A percentile compares a stretch with the other conserved stretches of the same genome.
Conservation (phyloP, 1,140 invertebrate genomes). For the Himalopsyche phryganea region DNA sequence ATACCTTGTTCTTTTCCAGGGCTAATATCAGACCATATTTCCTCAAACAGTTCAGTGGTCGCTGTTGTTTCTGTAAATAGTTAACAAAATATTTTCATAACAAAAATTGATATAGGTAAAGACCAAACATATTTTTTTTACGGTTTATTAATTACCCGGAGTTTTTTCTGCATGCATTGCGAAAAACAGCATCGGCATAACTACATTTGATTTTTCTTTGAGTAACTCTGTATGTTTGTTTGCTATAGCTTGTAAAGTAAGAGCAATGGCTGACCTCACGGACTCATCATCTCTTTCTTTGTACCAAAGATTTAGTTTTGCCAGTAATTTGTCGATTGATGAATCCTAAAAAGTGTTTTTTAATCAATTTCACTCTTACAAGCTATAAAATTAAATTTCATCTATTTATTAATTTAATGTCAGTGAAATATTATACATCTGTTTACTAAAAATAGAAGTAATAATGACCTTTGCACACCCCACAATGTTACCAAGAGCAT, state of each 20-base stretch:
- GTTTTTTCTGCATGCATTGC: constrained; percentile 81
- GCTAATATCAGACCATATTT: constrained; percentile 85
- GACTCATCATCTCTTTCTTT: constrained; percentile 65
- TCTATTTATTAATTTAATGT: not conserved
- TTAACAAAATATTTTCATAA: not conserved
- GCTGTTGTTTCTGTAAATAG: constrained; percentile 53
- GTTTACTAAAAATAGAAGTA: too few relatives aligned
- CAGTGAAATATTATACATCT: not conserved
- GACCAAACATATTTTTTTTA: constrained; percentile 8
- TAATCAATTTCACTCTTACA: not conserved
- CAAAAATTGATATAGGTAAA: constrained; percentile 2
- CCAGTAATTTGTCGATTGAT: constrained; percentile 81
- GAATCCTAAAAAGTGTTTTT: constrained; percentile 60
- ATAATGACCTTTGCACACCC: constrained; percentile 68
- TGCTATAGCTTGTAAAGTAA: constrained; percentile 77
- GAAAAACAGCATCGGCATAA: constrained; percentile 82
- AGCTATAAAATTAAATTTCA: not conserved
- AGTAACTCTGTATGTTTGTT: constrained; percentile 79
- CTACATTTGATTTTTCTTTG: constrained; percentile 71
- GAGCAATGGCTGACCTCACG: constrained; percentile 68
- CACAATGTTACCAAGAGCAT: constrained; percentile 81
- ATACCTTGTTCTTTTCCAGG: constrained; percentile 82
- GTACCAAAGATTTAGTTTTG: constrained; percentile 76
- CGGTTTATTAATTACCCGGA: constrained; percentile 54
- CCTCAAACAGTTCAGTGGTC: constrained; percentile 75